Evolutionary conservation across 1,140 invertebrate species (phyloP).

Genomic region (Zaprionus ornatus): DNA sequence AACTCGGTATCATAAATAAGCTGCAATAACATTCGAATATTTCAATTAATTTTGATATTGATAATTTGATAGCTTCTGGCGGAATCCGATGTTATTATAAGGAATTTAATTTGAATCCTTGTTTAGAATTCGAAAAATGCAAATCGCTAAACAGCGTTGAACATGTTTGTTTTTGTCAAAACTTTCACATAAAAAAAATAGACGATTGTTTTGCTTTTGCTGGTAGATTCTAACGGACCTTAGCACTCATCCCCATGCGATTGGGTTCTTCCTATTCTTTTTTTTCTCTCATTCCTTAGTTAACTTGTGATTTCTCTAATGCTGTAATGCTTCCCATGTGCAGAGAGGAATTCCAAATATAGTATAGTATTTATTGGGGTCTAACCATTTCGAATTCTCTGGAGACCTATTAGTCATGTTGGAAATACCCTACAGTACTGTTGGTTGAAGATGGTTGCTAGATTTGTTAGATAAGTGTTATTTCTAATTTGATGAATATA

Average conservation of each 20-base stretch:
- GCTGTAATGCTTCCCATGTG: constrained; percentile 11
- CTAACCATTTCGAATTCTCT: neutral
- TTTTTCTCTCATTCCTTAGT: constrained; percentile 16
- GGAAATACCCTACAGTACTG: neutral
- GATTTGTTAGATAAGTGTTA: too few species aligned
- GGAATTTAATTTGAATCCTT: neutral
- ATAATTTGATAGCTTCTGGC: neutral
- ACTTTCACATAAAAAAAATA: neutral
- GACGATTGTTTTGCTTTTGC: neutral
- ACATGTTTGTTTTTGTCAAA: neutral
- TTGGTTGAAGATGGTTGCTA: neutral
- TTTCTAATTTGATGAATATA: too few species aligned
- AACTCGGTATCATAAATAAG: neutral
- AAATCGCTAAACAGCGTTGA: too few species aligned
- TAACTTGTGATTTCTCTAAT: constrained; percentile 37
- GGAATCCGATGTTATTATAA: neutral
- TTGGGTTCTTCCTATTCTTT: constrained; percentile 22
- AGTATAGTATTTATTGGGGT: neutral
- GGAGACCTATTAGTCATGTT: neutral
- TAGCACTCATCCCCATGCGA: too few species aligned
- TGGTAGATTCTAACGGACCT: neutral
- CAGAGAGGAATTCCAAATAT: neutral
- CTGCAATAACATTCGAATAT: neutral
- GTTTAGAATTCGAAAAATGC: neutral
- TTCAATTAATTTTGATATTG: neutral